A percentile compares a stretch with the other conserved stretches of the same genome.
Conservation (phyloP, 2,888 invertebrate genomes). For the Julus scanicus region DNA sequence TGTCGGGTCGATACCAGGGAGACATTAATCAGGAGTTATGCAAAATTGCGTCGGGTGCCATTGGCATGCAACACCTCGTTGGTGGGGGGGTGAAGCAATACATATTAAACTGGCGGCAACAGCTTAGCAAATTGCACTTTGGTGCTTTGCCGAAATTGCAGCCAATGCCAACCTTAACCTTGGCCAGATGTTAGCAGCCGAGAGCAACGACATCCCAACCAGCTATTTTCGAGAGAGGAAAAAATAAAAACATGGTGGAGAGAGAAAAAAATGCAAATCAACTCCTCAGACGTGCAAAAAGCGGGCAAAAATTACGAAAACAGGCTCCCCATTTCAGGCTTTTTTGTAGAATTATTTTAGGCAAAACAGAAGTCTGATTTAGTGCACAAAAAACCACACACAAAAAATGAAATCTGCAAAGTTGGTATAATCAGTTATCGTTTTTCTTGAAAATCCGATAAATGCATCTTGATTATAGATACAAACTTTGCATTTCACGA, state of each 20-base stretch:
- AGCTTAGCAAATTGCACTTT: background rate
- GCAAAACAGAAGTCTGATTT: background rate
- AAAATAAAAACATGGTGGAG: background rate
- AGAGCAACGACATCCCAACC: constrained; percentile 14
- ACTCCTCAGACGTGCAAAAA: constrained; percentile 8
- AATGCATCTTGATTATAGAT: no score
- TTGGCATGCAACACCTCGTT: no score
- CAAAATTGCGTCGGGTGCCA: no score
- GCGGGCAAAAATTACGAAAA: background rate
- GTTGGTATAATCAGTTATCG: background rate
- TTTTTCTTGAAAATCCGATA: no score
- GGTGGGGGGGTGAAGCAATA: background rate
- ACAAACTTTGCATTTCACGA: no score
- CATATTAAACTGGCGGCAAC: background rate
- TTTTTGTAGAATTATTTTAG: background rate
- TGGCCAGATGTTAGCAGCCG: constrained; percentile 17
- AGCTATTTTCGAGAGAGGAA: background rate
- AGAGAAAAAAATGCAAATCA: background rate
- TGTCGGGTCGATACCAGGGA: no score
- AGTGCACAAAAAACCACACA: background rate
- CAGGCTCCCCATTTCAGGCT: background rate
- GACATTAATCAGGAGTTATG: no score
- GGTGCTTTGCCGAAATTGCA: background rate
- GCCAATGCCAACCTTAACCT: constrained; percentile 24
- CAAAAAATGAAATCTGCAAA: background rate